A percentile compares a stretch with the other conserved stretches of the same genome.
Evolutionary conservation across 2,797 vertebrate genomes (phyloP).

Genomic region (Gorsachius magnificus): DNA sequence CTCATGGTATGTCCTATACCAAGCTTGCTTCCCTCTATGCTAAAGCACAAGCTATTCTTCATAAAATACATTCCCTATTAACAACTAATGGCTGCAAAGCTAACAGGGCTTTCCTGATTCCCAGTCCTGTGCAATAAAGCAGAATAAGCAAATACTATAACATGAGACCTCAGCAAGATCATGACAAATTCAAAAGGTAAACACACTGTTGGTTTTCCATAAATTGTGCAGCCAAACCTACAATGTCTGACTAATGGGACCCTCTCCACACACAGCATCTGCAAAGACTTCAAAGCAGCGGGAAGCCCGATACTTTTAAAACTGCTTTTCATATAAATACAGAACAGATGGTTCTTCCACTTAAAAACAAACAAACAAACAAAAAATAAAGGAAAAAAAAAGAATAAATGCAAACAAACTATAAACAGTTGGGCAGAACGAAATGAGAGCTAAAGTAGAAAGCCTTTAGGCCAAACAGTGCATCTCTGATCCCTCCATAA

Average conservation of each 20-base stretch:
- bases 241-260: neutral
- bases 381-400: too few species aligned
- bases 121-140: neutral
- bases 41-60: neutral
- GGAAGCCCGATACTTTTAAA: neutral
- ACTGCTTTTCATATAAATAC: neutral
- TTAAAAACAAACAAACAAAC: neutral
- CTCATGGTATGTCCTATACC: too few species aligned
- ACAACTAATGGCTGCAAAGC: neutral
- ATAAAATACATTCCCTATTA: neutral
- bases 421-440: neutral
- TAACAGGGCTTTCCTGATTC: neutral
- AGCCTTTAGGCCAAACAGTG: neutral
- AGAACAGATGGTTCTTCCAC: neutral
- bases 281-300: neutral
- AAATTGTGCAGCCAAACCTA: neutral
- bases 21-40: neutral
- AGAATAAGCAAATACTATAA: neutral
- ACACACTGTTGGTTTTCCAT: neutral
- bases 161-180: neutral
- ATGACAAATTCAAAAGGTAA: neutral
- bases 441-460: neutral
- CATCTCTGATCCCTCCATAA: rapidly evolving
- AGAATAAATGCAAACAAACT: neutral
- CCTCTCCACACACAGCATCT: neutral